Evolutionary conservation across 2,888 invertebrate genomes (phyloP).

Genomic region (Hyles lineata): DNA sequence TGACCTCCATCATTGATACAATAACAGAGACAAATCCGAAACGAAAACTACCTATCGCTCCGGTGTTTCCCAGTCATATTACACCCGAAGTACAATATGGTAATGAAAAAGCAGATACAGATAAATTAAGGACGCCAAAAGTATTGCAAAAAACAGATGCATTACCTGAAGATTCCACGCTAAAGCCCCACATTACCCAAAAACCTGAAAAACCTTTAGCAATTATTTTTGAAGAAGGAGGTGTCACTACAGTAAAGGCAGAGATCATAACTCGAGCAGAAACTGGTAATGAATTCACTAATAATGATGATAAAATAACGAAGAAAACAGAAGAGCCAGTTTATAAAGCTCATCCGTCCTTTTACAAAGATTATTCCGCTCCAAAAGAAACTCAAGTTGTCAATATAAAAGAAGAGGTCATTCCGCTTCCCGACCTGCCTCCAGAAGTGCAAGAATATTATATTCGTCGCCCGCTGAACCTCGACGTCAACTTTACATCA

Average conservation of each 20-base stretch:
- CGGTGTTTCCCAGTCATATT: slow-evolving; percentile 75
- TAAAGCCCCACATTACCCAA: slow-evolving; percentile 78
- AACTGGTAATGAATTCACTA: slow-evolving; percentile 62
- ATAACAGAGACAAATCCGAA: slow-evolving; percentile 51
- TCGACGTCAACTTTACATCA: slow-evolving; percentile 80
- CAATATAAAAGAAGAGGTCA: slow-evolving; percentile 43
- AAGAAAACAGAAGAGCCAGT: slow-evolving; percentile 47
- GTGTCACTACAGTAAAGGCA: slow-evolving; percentile 53
- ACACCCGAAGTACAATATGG: slow-evolving; percentile 82
- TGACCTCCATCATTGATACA: slow-evolving; percentile 53
- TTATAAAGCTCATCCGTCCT: slow-evolving; percentile 45
- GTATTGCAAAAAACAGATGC: slow-evolving; percentile 52
- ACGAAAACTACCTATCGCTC: slow-evolving; percentile 64
- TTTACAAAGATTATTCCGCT: slow-evolving; percentile 46
- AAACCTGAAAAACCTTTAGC: slow-evolving; percentile 77
- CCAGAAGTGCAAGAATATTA: slow-evolving; percentile 59
- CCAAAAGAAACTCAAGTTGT: slow-evolving; percentile 37
- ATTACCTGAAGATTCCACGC: slow-evolving; percentile 63
- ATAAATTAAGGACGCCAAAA: slow-evolving; percentile 68
- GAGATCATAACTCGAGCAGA: slow-evolving; percentile 65
- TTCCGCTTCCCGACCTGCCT: slow-evolving; percentile 47
- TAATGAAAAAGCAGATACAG: slow-evolving; percentile 75
- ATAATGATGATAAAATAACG: slow-evolving; percentile 58
- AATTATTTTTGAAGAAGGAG: slow-evolving; percentile 69
- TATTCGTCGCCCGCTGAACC: slow-evolving; percentile 45